Base-by-base conservation (phyloP, 2,113 vertebrate species). In the Trematomus loennbergii region DNA sequence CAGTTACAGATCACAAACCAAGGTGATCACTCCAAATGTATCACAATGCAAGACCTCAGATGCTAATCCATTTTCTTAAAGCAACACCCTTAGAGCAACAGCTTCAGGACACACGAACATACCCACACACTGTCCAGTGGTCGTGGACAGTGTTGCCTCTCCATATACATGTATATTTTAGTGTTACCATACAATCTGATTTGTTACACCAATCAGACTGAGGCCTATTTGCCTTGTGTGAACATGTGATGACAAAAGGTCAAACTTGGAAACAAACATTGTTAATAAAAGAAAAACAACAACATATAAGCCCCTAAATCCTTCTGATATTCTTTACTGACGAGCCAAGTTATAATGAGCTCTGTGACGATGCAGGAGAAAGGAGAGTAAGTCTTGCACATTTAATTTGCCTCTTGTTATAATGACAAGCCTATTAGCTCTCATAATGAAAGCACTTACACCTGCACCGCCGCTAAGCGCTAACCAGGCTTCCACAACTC, bases 361-460 rank as follows among this genome's bases (percentile, higher is more conserved):
- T 72, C 36, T 68, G 60, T 33, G 6, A 69, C 69, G 72, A 76
- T 0, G 10, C 20, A 75, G 29, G 46, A 59, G 49, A 76, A 45
- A 59, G 49, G 22, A 55, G 75, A 72, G 64, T 53, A 75, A 61
- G 61, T 78, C 75, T 81, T 36, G 36, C 0, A 2, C 52, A 20
- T 82, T 79, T 88, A 70, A 81, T 89, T 76, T 84, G 58, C 60
- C 29, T 67, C 69, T 81, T 75, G 62, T 87, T 45, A 49, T 74
- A 71, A 76, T 80, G 62, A 75, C 8, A 6, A 60, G 70, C 73
- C 46, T 62, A 66, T 87, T 84, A 87, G 59, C 75, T 73, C 46
- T 52, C 16, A n/a, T 69, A 68, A 82, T 89, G 55, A 86, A 81
- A 86, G 75, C 49, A 52, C 45, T 61, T 18, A 79, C 83, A 79